Evolutionary conservation across 2,797 vertebrate genomes (phyloP).

Genomic region (Dendrocincla fuliginosa): DNA sequence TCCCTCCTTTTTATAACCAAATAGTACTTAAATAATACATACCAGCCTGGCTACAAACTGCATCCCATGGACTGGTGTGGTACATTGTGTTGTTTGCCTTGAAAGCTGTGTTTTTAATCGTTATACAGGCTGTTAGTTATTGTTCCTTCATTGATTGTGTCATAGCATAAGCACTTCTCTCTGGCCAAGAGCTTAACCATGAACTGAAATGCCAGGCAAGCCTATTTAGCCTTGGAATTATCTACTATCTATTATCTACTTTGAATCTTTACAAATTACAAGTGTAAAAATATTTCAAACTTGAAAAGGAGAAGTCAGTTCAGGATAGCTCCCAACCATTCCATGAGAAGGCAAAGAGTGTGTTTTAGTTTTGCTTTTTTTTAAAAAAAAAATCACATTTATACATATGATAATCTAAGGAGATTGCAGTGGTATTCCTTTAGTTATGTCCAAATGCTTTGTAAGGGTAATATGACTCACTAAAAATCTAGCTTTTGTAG

Average conservation of each 20-base stretch:
- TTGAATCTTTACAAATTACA: background rate
- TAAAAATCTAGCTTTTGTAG: background rate
- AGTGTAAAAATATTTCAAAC: background rate
- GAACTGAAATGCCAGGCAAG: background rate
- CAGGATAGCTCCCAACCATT: background rate
- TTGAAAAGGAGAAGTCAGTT: background rate
- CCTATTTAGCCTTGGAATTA: background rate
- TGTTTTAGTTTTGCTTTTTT: background rate
- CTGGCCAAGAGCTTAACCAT: background rate
- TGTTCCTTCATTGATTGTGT: background rate
- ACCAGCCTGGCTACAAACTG: background rate
- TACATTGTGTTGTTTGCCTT: background rate
- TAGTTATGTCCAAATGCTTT: background rate
- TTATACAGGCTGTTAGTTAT: background rate
- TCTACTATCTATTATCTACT: background rate
- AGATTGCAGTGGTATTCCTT: background rate
- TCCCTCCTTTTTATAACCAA: background rate
- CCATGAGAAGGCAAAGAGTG: background rate
- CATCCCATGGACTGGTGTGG: rapidly evolving
- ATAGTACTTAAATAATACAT: background rate
- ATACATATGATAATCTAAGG: background rate
- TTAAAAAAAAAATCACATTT: background rate
- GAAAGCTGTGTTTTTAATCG: background rate
- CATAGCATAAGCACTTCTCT: background rate
- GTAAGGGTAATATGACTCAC: background rate